Percentiles rank a stretch among this genome's conserved stretches.
These are phyloP conservation scores for Hylaea fasciaria DNA, from an alignment of 2,888 invertebrate species.

Conservation along the genomic window DNA sequence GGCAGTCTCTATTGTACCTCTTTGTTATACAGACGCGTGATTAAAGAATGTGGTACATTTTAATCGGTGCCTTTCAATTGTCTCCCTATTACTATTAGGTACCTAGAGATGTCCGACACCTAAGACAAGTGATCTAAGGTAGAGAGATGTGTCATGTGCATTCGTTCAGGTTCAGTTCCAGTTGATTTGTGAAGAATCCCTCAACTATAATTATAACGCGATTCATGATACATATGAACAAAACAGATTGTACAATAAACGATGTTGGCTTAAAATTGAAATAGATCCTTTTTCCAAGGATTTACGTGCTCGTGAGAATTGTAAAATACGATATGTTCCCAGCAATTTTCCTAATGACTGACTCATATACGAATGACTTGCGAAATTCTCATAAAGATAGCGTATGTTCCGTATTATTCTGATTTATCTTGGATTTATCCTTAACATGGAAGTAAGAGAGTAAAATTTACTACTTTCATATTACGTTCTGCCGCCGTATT, in stretches of 20 bases:
- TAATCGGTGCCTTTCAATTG: too few species aligned
- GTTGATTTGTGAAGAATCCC: too few species aligned
- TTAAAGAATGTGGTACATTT: too few species aligned
- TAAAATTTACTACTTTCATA: constrained; percentile 1
- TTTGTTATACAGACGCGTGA: too few species aligned
- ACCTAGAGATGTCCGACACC: too few species aligned
- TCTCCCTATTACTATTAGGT: too few species aligned
- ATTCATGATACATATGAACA: too few species aligned
- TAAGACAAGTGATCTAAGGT: too few species aligned
- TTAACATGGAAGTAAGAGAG: constrained; percentile 7
- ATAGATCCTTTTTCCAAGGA: background rate
- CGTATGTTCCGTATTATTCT: constrained; percentile 1
- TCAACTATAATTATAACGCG: too few species aligned
- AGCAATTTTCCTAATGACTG: constrained; percentile 7
- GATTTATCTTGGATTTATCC: constrained; percentile 4
- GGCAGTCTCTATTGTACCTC: too few species aligned
- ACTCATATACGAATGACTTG: background rate
- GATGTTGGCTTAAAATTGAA: background rate
- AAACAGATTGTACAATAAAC: background rate
- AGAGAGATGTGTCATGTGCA: too few species aligned
- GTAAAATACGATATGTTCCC: background rate
- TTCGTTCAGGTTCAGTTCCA: too few species aligned
- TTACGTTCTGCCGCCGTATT: constrained; percentile 1
- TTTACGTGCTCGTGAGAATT: background rate
- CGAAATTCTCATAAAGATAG: constrained; percentile 14